Evolutionary conservation across 2,113 vertebrate species (phyloP), one percentile per base, ranked within the genome.

Genomic region (Callithrix jacchus): DNA sequence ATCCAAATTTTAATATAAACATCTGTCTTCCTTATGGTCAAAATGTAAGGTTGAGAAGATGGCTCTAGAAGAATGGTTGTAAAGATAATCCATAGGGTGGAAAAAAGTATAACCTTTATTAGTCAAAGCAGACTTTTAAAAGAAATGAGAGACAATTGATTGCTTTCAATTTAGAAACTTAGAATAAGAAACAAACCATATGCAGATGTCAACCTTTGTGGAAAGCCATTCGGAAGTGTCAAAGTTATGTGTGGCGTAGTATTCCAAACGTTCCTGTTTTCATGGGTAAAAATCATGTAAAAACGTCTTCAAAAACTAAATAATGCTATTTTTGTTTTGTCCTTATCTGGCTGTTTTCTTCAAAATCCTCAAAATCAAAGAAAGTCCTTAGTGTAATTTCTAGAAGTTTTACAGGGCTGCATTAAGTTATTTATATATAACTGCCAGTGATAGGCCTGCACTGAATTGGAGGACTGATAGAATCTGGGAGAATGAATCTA

Each of bases 401-500:
- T 87, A 54, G 18, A 85, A 42, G 25, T 93, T 94, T 94, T 89
- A 64, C 25, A 58, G 25, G 83, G 30, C 18, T 52, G 3, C 8
- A n/a, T 61, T 92, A 84, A 97, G 40, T 47, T 74, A 5, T 89
- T 94, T 37, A 92, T 68, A 96, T 8, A 32, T 73, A 71, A 91
- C 89, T 8, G 18, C 1, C 73, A 61, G 2, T 70, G 93, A 77
- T 16, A 98, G 79, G 81, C 27, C 20, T 73, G 20, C n/a, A 76
- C 85, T 94, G 87, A 97, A 97, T 89, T 96, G 94, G 85, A 94
- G 79, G 16, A 37, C 86, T 92, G 88, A 96, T 94, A 42, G 42
- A 93, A 98, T 79, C 94, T 94, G 76, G 45, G 42, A 20, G 68
- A 83, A 87, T 79, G 54, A 25, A 66, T 79, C 68, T 92, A 76